Evolutionary conservation across 2,113 vertebrate species (phyloP).

Genomic region (Nannospalax galili): DNA sequence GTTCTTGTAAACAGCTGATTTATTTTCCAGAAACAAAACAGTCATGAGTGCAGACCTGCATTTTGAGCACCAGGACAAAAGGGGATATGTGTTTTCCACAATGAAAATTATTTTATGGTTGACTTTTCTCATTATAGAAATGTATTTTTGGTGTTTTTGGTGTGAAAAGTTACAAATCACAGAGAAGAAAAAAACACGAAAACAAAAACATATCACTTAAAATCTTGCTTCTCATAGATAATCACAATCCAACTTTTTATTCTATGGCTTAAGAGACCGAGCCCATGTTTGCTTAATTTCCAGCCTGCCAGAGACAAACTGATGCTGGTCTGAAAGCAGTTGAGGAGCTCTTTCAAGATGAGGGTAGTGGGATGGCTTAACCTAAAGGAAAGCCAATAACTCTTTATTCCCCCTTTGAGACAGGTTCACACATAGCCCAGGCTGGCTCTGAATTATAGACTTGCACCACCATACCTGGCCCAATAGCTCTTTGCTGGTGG

Average conservation of each 20-base stretch:
- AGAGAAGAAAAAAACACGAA: conserved; percentile 33
- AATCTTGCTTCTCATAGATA: background rate
- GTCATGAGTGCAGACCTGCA: background rate
- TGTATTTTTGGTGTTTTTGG: background rate
- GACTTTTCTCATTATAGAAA: conserved; percentile 2
- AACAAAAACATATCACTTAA: background rate
- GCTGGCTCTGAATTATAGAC: background rate
- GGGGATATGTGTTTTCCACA: background rate
- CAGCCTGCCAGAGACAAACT: background rate
- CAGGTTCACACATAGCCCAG: background rate
- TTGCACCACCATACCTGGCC: background rate
- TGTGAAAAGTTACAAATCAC: conserved; percentile 18
- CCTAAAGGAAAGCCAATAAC: background rate
- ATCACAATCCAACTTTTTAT: background rate
- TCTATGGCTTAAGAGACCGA: background rate
- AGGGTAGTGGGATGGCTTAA: background rate
- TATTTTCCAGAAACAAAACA: conserved; percentile 53
- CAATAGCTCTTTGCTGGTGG: background rate
- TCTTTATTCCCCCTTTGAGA: background rate
- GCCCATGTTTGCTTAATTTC: background rate
- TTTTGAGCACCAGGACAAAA: conserved; percentile 11
- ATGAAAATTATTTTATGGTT: conserved; percentile 24
- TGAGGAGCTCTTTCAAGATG: background rate
- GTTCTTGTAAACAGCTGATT: conserved; percentile 44
- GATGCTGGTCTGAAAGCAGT: background rate